phyloP scores from a whole-genome alignment of 2,888 invertebrate genomes.

The Megastigmus dorsalis region DNA sequence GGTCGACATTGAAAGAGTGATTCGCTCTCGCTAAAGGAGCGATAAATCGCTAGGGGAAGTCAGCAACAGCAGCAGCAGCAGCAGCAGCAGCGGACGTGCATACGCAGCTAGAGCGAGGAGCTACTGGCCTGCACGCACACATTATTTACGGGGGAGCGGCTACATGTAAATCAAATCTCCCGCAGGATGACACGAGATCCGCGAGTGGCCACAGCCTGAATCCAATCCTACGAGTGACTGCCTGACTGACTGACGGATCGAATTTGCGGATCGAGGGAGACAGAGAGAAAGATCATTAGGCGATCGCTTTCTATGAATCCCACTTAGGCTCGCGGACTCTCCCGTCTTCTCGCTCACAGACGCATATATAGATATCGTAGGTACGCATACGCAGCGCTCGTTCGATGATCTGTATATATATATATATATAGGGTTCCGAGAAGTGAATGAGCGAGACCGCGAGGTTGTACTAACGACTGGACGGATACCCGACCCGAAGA shows the following conservation, averaged over 20 bases:
- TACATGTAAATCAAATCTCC: constrained; percentile 48
- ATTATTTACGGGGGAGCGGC: constrained; percentile 29
- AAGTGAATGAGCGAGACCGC: constrained; percentile 11
- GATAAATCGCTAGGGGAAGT: constrained; percentile 45
- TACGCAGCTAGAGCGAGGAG: too few relatives aligned
- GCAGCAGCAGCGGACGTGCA: background rate
- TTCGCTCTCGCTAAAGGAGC: constrained; percentile 31
- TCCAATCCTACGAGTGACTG: too few relatives aligned
- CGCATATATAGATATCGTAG: too few relatives aligned
- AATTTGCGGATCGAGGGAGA: constrained; percentile 56
- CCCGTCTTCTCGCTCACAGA: constrained; percentile 6
- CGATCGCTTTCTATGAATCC: constrained; percentile 59
- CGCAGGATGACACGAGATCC: constrained; percentile 14
- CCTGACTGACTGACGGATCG: constrained; percentile 54
- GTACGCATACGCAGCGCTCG: too few relatives aligned
- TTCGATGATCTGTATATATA: background rate
- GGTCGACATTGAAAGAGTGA: constrained; percentile 36
- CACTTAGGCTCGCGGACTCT: background rate
- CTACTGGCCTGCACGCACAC: background rate
- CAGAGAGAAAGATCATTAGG: constrained; percentile 44
- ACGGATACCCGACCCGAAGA: constrained; percentile 42
- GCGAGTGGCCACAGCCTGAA: background rate
- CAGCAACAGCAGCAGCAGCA: too few relatives aligned
- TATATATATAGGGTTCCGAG: constrained; percentile 2
- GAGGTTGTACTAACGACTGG: constrained; percentile 43